A percentile compares a stretch with the other conserved stretches of the same genome.
phyloP scores from a whole-genome alignment of 2,797 vertebrate species.

The Acridotheres tristis region DNA sequence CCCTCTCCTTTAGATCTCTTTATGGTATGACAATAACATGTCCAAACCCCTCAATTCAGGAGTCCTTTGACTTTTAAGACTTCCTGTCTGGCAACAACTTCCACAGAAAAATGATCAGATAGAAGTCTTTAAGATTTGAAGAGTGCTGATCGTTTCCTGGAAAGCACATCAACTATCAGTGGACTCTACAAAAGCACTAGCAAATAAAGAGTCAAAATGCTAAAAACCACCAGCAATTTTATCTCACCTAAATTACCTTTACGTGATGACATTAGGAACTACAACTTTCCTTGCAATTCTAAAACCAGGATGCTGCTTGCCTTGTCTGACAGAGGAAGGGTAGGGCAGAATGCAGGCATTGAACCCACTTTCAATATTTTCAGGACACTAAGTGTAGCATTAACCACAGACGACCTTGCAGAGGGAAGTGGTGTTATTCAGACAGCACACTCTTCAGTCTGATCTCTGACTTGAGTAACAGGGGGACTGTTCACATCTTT shows the following conservation, averaged over 20 bases:
- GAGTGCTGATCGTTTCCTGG: background rate
- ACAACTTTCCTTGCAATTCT: background rate
- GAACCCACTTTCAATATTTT: background rate
- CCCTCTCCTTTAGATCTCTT: slow-evolving; percentile 6
- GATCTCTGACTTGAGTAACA: background rate
- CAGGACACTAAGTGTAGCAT: rapidly evolving
- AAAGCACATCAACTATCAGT: background rate
- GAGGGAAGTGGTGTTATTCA: background rate
- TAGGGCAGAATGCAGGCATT: background rate
- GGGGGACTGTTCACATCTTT: background rate
- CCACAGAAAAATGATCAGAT: background rate
- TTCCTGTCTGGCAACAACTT: slow-evolving; percentile 10
- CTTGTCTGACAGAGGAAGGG: background rate
- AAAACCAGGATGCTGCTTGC: background rate
- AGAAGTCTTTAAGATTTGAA: background rate
- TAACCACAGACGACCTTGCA: background rate
- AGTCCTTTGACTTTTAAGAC: background rate
- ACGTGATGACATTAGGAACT: background rate
- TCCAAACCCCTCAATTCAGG: slow-evolving; percentile 23
- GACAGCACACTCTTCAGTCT: background rate
- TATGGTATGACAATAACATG: slow-evolving; percentile 9
- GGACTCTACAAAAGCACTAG: background rate
- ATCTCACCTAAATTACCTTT: background rate
- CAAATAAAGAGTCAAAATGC: background rate
- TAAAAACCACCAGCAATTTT: background rate